These are phyloP conservation scores for Polia nebulosa DNA, from an alignment of 2,888 invertebrate species.

Conservation along the genomic window DNA sequence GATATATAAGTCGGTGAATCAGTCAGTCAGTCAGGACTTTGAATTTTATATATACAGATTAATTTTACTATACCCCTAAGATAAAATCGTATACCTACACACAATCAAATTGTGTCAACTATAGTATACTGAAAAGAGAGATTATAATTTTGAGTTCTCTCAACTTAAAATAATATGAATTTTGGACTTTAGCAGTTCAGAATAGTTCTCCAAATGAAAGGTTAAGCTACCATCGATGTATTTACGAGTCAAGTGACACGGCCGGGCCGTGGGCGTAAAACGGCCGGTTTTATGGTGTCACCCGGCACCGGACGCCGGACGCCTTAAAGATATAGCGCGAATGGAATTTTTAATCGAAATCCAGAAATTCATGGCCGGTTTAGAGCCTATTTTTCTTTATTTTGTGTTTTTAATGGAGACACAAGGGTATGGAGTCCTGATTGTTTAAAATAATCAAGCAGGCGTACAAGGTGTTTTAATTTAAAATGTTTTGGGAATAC, in stretches of 20 bases:
- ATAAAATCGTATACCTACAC: too few species aligned
- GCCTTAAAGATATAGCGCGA: conserved; percentile 19
- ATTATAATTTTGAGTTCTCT: too few species aligned
- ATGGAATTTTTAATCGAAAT: conserved; percentile 46
- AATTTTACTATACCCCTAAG: too few species aligned
- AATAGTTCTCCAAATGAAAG: conserved; percentile 65
- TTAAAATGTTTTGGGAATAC: too few species aligned
- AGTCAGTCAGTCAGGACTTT: too few species aligned
- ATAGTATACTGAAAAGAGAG: too few species aligned
- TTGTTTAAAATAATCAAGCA: neutral
- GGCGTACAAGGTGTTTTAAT: neutral
- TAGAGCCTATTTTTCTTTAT: conserved; percentile 1
- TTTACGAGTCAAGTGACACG: conserved; percentile 72
- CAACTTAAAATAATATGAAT: too few species aligned
- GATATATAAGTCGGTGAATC: too few species aligned
- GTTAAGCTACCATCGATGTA: conserved; percentile 68
- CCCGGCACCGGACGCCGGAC: conserved; percentile 11
- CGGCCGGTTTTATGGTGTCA: conserved; percentile 63
- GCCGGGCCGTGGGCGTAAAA: conserved; percentile 57
- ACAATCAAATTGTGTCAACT: too few species aligned
- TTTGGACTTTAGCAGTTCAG: conserved; percentile 25
- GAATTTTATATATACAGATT: too few species aligned
- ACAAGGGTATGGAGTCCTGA: neutral
- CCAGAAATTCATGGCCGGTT: conserved; percentile 10
- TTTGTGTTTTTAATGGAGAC: conserved; percentile 1